These are phyloP conservation scores for Cebus imitator DNA, from an alignment of 2,113 vertebrate genomes.

Conservation along the genomic window DNA sequence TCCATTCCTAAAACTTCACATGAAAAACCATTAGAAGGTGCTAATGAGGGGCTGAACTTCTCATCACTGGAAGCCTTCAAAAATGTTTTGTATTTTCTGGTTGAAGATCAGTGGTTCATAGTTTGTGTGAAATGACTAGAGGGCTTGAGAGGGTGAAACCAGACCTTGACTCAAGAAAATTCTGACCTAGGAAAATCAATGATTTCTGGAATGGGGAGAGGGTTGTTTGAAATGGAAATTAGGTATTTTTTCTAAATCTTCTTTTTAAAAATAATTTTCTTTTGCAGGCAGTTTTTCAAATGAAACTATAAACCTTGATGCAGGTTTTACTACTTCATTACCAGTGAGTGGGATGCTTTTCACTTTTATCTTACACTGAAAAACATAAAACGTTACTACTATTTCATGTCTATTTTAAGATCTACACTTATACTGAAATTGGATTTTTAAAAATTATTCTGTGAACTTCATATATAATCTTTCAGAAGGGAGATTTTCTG, in stretches of 20 bases:
- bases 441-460: conserved; percentile 48
- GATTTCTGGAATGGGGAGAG: conserved; percentile 22
- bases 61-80: neutral
- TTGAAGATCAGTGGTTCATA: neutral
- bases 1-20: neutral
- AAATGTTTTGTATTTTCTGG: conserved; percentile 41
- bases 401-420: conserved; percentile 67
- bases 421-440: conserved; percentile 64
- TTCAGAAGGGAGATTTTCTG: conserved; percentile 49
- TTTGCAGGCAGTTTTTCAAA: conserved; percentile 55
- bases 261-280: conserved; percentile 57
- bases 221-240: conserved; percentile 62
- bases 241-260: conserved; percentile 37
- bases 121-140: conserved; percentile 45
- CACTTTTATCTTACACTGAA: conserved; percentile 68
- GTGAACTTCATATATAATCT: conserved; percentile 61
- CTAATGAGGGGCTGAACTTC: neutral
- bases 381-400: conserved; percentile 64
- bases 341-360: conserved; percentile 45
- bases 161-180: conserved; percentile 60
- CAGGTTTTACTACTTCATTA: conserved; percentile 61
- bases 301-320: conserved; percentile 61
- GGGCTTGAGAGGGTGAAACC: neutral
- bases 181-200: conserved; percentile 29
- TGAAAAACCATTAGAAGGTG: neutral